Evolutionary conservation across 2,888 invertebrate genomes (phyloP), one percentile per base, ranked within the genome.

Genomic region (Allophyes oxyacanthae): DNA sequence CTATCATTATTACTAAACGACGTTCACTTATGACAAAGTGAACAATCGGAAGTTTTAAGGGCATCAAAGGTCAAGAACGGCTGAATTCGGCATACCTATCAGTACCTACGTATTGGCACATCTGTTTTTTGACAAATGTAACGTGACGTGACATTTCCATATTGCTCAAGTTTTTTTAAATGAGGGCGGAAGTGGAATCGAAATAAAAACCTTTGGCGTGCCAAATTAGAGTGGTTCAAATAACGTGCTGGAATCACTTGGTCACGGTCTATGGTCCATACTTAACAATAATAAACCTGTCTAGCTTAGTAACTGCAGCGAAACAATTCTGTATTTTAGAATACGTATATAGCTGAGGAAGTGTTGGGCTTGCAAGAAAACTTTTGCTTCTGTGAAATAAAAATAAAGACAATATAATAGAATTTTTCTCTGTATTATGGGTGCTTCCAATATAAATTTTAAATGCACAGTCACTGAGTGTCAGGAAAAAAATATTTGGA

Each of bases 201-300:
- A 14, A 57, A 64, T 67, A 68, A 72, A 69, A 60, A 67, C 53
- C 59, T 63, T 49, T 44, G 46, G 64, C 59, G 60, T 72, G 60
- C 54, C 36, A 72, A 72, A 71, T 72, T 72, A 15, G 60, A 68
- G 44, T 57, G 71, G 68, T 55, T 44, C 64, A 15, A 63, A 52
- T 60, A 60, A 54, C 42, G 50, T 58, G 53, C 44, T 62, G 51
- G 50, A 54, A 55, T 37, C 54, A 57, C 13, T 63, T 15, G 7
- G 69, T 64, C 58, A 71, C 50, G 69, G 49, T 58, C 41, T 37
- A 6, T 6, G 7, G 28, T 61, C 33, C 43, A 52, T 51, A 7
- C 10, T 15, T 15, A 37, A 53, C 50, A 61, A 56, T 61, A 44
- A 58, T 69, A 69, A 44, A 38, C 69, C 64, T 64, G 52, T 44